phyloP scores from a whole-genome alignment of 64 coral and sea anemone genomes.

The Acropora tenuis region DNA sequence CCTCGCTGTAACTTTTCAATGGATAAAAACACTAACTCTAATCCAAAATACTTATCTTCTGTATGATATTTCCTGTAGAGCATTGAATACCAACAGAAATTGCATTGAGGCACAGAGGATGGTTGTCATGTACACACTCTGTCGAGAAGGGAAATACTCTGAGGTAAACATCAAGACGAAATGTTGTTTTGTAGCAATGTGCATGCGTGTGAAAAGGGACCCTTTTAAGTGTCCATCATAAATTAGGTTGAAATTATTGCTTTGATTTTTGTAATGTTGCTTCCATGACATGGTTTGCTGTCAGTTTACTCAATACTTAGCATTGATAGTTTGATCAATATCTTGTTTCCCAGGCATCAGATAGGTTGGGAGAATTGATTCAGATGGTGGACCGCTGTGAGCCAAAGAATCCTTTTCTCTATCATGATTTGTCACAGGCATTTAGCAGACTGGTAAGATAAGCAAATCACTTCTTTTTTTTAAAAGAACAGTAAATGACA shows the following conservation, averaged over 20 bases:
- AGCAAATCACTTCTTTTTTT: too few relatives aligned
- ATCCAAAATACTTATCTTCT: not conserved
- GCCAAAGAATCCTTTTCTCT: slow-evolving; percentile 85
- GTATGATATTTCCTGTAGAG: slow-evolving; percentile 38
- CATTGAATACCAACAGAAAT: slow-evolving; percentile 82
- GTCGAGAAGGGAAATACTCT: slow-evolving; percentile 93
- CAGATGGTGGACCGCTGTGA: slow-evolving; percentile 93
- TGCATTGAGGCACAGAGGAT: slow-evolving; percentile 94
- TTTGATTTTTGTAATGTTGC: too few relatives aligned
- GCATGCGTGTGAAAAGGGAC: too few relatives aligned
- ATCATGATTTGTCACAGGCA: slow-evolving; percentile 79
- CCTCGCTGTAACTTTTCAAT: not conserved
- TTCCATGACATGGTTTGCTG: too few relatives aligned
- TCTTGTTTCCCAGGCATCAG: slow-evolving; percentile 74
- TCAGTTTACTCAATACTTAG: too few relatives aligned
- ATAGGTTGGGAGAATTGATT: slow-evolving; percentile 91
- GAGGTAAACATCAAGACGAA: slow-evolving; percentile 53
- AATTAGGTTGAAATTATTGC: too few relatives aligned
- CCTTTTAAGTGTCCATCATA: too few relatives aligned
- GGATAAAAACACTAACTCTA: not conserved
- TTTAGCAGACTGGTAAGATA: slow-evolving; percentile 88
- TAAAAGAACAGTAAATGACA: too few relatives aligned
- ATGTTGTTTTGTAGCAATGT: too few relatives aligned
- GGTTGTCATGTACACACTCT: slow-evolving; percentile 78
- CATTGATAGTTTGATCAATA: not conserved